These are phyloP conservation scores for Thunnus thynnus DNA, from an alignment of 2,113 vertebrate species.

Conservation along the genomic window DNA sequence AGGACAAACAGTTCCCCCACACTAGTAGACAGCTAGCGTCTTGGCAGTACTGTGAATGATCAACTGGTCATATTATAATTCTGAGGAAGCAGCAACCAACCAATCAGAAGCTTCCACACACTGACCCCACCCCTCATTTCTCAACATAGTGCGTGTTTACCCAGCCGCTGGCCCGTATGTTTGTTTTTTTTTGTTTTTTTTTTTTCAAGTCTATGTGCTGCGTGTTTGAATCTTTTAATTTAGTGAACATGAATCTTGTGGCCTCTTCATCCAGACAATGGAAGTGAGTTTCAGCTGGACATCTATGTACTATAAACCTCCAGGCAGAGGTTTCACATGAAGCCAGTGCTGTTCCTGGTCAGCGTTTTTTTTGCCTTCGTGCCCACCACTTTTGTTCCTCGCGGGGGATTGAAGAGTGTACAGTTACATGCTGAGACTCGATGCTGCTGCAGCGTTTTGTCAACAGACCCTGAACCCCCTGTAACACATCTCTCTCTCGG, in stretches of 20 bases:
- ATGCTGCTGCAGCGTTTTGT: conserved; percentile 46
- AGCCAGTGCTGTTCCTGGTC: conserved; percentile 59
- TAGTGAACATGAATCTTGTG: conserved; percentile 71
- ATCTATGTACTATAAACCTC: conserved; percentile 50
- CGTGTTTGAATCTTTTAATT: conserved; percentile 70
- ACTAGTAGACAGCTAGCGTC: conserved; percentile 52
- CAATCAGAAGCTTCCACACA: conserved; percentile 62
- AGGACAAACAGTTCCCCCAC: conserved; percentile 19
- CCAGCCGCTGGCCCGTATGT: conserved; percentile 49
- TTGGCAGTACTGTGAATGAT: conserved; percentile 70
- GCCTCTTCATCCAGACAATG: conserved; percentile 68
- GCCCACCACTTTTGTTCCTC: conserved; percentile 47
- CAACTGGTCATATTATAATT: conserved; percentile 44
- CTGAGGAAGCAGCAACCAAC: conserved; percentile 60
- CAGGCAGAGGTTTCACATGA: conserved; percentile 58
- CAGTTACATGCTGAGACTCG: conserved; percentile 50
- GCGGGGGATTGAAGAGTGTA: conserved; percentile 49
- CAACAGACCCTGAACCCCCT: conserved; percentile 42
- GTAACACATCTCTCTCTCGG: conserved; percentile 69
- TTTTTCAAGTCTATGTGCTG: conserved; percentile 67
- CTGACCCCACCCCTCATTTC: conserved; percentile 40
- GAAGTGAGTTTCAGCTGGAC: conserved; percentile 63
- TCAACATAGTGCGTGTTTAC: conserved; percentile 61
- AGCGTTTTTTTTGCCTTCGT: conserved; percentile 47
- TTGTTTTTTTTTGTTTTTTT: conserved; percentile 33